Percentiles rank a stretch among this genome's conserved stretches.
These are phyloP conservation scores for Mastomys natalensis DNA, from an alignment of 2,113 vertebrate genomes.

Conservation along the genomic window DNA sequence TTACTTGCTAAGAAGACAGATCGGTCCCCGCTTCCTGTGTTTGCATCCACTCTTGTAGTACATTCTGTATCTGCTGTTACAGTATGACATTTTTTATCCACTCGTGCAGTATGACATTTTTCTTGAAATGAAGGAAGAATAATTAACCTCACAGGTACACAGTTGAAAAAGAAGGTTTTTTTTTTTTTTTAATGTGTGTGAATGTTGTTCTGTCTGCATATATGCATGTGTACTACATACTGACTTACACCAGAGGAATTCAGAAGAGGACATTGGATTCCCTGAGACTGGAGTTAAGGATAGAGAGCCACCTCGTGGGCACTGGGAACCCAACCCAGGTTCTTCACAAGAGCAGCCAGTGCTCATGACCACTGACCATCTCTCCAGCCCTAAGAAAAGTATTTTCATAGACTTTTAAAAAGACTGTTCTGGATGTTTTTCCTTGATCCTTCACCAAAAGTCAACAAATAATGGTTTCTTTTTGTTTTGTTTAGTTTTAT, in stretches of 20 bases:
- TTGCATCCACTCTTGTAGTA: not conserved
- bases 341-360: not conserved
- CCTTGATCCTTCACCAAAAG: conserved; percentile 26
- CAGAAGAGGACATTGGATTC: not conserved
- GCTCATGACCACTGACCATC: not conserved
- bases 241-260: not conserved
- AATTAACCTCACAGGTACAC: not conserved
- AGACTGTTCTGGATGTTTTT: conserved; percentile 34
- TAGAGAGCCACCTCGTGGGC: not conserved
- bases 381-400: not conserved
- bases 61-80: not conserved
- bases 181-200: not conserved
- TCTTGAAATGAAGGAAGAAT: conserved; percentile 53
- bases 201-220: not conserved
- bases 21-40: not conserved
- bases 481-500: not conserved
- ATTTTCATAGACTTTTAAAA: conserved; percentile 27
- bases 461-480: not conserved
- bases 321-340: not conserved
- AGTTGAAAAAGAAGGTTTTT: conserved; percentile 12
- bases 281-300: not conserved
- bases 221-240: not conserved
- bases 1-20: not conserved
- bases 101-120: conserved; percentile 41
- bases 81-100: not conserved